These are phyloP conservation scores for Trinorchestia longiramus DNA, from an alignment of 1,140 invertebrate genomes.

Conservation along the genomic window DNA sequence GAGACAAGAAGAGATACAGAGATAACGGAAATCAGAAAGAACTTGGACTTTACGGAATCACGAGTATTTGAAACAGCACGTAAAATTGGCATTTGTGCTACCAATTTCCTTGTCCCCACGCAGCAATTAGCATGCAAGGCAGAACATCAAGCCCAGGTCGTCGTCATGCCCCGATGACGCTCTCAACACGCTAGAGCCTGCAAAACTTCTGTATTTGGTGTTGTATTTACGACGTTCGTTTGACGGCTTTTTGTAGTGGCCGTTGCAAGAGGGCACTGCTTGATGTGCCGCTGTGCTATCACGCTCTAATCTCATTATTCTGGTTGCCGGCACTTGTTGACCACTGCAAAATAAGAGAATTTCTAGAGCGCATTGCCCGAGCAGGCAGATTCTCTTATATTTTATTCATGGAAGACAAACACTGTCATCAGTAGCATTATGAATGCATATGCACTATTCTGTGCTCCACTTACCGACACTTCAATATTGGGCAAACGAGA, in stretches of 20 bases:
- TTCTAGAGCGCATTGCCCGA: neutral
- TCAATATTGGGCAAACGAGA: neutral
- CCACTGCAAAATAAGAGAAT: neutral
- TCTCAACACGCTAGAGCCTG: neutral
- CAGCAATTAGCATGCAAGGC: neutral
- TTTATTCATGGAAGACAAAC: constrained; percentile 6
- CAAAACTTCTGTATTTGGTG: constrained; percentile 24
- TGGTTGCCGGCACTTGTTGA: neutral
- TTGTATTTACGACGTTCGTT: neutral
- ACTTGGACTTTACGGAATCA: neutral
- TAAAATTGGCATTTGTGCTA: neutral
- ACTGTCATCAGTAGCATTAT: neutral
- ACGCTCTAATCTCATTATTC: neutral
- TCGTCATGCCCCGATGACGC: neutral
- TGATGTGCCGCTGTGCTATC: neutral
- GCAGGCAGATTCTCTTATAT: neutral
- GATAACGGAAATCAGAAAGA: neutral
- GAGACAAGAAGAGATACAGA: neutral
- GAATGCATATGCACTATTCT: neutral
- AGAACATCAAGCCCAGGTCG: neutral
- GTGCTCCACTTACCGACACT: constrained; percentile 20
- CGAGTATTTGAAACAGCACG: neutral
- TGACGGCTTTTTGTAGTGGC: neutral
- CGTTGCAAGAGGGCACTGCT: neutral
- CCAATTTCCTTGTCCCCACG: neutral